Percentiles rank a stretch among this genome's conserved stretches.
phyloP scores from a whole-genome alignment of 2,888 invertebrate genomes.

The Platycnemis pennipes region DNA sequence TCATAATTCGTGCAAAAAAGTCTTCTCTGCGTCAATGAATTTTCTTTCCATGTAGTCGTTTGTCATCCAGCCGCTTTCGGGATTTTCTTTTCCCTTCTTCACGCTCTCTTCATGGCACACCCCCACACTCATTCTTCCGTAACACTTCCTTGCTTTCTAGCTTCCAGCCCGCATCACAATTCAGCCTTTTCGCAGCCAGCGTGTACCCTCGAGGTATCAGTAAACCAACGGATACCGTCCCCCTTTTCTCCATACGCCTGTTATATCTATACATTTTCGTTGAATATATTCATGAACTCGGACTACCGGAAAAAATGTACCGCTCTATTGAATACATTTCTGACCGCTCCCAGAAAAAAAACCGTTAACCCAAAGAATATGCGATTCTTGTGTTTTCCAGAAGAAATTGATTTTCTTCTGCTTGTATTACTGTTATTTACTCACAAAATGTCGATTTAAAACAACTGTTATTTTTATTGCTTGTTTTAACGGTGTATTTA shows the following conservation, averaged over 20 bases:
- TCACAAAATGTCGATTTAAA: background rate
- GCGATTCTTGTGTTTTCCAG: background rate
- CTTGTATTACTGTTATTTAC: slow-evolving; percentile 22
- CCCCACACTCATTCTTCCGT: background rate
- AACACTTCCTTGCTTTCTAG: background rate
- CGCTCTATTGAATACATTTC: slow-evolving; percentile 42
- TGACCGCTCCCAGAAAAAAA: background rate
- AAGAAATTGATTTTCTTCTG: background rate
- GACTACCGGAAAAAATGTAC: background rate
- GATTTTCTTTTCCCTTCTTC: background rate
- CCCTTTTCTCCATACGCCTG: slow-evolving; percentile 15
- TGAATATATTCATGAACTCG: slow-evolving; percentile 44
- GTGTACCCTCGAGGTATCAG: background rate
- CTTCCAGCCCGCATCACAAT: slow-evolving; percentile 30
- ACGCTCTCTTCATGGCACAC: slow-evolving; percentile 1
- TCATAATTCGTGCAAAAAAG: too few relatives aligned
- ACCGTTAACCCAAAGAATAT: background rate
- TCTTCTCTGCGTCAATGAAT: too few relatives aligned
- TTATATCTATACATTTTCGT: slow-evolving; percentile 35
- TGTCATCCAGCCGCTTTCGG: background rate
- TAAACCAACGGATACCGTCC: background rate
- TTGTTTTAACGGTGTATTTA: background rate
- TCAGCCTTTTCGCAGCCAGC: background rate
- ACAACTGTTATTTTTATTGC: background rate
- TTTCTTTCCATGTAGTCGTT: background rate